phyloP scores from a whole-genome alignment of 2,888 invertebrate genomes.

The Spodoptera picta region DNA sequence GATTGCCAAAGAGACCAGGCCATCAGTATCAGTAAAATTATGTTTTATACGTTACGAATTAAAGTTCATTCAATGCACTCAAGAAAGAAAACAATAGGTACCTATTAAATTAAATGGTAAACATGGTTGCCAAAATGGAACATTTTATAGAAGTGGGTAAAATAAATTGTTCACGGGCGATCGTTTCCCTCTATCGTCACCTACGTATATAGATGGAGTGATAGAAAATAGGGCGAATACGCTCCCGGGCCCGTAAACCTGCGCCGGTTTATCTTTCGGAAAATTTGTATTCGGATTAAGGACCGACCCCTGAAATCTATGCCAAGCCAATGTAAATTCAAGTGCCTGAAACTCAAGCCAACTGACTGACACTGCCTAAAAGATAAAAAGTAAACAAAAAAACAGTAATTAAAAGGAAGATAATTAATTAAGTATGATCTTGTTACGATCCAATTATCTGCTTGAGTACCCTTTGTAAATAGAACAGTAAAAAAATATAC shows the following conservation, averaged over 20 bases:
- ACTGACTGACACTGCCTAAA: conserved; percentile 47
- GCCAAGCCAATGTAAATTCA: conserved; percentile 70
- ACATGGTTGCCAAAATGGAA: conserved; percentile 19
- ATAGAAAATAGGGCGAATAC: conserved; percentile 53
- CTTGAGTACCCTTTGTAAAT: neutral
- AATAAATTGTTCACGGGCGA: conserved; percentile 50
- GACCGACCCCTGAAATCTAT: conserved; percentile 65
- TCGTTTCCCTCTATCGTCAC: conserved; percentile 45
- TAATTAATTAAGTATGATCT: conserved; percentile 25
- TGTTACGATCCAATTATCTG: conserved; percentile 19
- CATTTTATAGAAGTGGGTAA: conserved; percentile 42
- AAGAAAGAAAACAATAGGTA: too few species aligned
- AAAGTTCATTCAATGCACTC: too few species aligned
- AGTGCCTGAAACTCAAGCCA: conserved; percentile 59
- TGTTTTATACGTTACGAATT: too few species aligned
- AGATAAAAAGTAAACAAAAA: conserved; percentile 46
- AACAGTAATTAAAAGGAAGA: conserved; percentile 26
- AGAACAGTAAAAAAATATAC: conserved; percentile 30
- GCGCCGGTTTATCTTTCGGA: conserved; percentile 77
- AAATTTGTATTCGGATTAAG: conserved; percentile 77
- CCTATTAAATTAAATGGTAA: neutral
- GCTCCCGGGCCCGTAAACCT: conserved; percentile 69
- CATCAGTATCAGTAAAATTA: too few species aligned
- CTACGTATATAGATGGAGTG: conserved; percentile 47
- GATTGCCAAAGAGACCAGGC: too few species aligned